Evolutionary conservation across 2,888 invertebrate genomes (phyloP), one percentile per base, ranked within the genome.

Genomic region (Slavum lentiscoides): DNA sequence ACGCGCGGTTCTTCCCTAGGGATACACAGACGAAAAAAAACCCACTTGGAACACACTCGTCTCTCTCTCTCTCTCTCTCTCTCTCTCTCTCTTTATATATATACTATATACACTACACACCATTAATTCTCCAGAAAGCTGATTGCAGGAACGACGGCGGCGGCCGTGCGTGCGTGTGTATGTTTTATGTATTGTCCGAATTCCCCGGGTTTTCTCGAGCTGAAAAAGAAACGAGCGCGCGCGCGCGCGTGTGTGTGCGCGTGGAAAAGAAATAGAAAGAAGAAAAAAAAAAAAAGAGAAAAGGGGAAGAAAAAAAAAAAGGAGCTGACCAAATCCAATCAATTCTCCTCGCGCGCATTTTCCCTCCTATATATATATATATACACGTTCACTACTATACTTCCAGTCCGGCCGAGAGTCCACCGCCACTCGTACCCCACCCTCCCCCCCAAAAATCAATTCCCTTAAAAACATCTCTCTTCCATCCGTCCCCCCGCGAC

Each of bases 111-210:
- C 4, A 30, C 30, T 68, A 53, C 77, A 80, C 70, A 55, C 77
- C 77, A 80, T 80, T 80, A 80, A 80, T 80, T 80, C 64, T 70
- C 70, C 23, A 39, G 70, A 62, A 55, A 80, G 77, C 70, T 70
- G 77, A 80, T 80, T 70, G 77, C 70, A 55, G 70, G 70, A 70
- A 49, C 49, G 75, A 67, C 43, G 43, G 43, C 53, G 77, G 70
- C 69, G 62, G 62, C 70, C 53, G 70, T 70, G 77, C 70, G 77
- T 70, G 77, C 62, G 77, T 64, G 69, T 80, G 55, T 80, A 80
- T 80, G 70, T 80, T 80, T 80, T 80, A 80, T 80, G 77, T 70
- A 80, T 80, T 80, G 77, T 80, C 77, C 70, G 64, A 70, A 70
- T 80, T 80, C 77, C 77, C 77, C 70, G 61, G 62, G 77, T 80